phyloP scores from a whole-genome alignment of 2,888 invertebrate species.

The Hirtodrosophila alboralis region DNA sequence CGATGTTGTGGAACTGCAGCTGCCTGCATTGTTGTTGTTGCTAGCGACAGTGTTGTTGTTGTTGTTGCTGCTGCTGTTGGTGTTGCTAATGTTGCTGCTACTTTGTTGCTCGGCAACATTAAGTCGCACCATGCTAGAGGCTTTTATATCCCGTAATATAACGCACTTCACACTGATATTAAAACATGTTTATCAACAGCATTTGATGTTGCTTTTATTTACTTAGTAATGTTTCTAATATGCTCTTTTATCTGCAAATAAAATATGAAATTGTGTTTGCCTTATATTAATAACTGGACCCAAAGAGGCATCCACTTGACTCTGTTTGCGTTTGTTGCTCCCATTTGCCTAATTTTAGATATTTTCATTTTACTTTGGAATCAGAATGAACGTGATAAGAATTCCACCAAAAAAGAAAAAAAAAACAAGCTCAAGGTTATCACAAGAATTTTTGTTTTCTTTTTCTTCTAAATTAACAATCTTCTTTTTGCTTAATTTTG shows the following conservation, averaged over 20 bases:
- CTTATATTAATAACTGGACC: constrained; percentile 53
- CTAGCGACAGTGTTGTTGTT: constrained; percentile 41
- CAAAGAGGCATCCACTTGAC: constrained; percentile 10
- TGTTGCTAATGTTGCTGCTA: constrained; percentile 61
- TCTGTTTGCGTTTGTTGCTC: constrained; percentile 35
- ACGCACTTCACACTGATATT: constrained; percentile 2
- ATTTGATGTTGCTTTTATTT: constrained; percentile 1
- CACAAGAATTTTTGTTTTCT: background rate
- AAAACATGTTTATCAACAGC: constrained; percentile 33
- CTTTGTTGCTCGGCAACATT: constrained; percentile 79
- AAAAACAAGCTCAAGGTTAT: constrained; percentile 31
- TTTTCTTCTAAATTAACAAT: background rate
- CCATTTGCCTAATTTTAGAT: no score
- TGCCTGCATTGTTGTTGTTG: constrained; percentile 62
- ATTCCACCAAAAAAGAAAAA: no score
- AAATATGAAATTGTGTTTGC: constrained; percentile 39
- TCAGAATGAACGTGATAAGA: background rate
- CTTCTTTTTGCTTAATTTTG: constrained; percentile 1
- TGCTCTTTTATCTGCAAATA: constrained; percentile 39
- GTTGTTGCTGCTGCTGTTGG: constrained; percentile 41
- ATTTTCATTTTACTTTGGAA: no score
- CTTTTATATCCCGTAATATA: constrained; percentile 19
- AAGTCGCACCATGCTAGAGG: constrained; percentile 83
- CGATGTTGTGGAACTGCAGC: constrained; percentile 68
- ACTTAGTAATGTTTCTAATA: background rate